A percentile compares a stretch with the other conserved stretches of the same genome.
Conservation (phyloP, 2,797 vertebrate genomes). For the Anomalospiza imberbis region DNA sequence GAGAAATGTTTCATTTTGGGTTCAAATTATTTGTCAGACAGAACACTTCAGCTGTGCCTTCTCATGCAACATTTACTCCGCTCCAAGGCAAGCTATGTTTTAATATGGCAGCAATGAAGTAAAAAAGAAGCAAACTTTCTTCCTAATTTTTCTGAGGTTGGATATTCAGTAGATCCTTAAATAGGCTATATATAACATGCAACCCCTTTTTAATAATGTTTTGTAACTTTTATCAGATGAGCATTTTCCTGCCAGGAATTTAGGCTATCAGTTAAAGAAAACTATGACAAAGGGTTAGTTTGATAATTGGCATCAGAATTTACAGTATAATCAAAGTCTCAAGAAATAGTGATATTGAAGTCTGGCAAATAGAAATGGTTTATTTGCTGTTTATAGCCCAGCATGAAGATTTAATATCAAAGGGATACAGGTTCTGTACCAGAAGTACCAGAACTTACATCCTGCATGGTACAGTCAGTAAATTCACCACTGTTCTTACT, state of each 20-base stretch:
- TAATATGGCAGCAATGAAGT: background rate
- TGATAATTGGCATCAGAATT: background rate
- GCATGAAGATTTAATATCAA: background rate
- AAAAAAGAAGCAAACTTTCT: background rate
- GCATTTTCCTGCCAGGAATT: background rate
- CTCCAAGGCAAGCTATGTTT: background rate
- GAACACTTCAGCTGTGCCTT: background rate
- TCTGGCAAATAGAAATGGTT: background rate
- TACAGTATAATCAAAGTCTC: background rate
- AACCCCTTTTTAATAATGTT: background rate
- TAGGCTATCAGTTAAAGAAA: background rate
- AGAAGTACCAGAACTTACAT: background rate
- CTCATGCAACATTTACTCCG: background rate
- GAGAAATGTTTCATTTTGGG: background rate
- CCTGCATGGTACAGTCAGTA: background rate
- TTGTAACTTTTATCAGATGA: background rate
- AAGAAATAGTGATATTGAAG: background rate
- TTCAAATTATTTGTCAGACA: background rate
- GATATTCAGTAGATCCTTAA: background rate
- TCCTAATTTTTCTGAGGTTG: background rate
- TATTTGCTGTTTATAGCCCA: background rate
- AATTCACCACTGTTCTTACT: background rate
- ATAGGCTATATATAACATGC: accelerated
- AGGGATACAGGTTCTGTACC: background rate
- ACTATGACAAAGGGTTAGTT: background rate